A percentile compares a stretch with the other conserved stretches of the same genome.
Evolutionary conservation across 2,888 invertebrate species (phyloP).

Genomic region (Marasmarcha lunaedactyla): DNA sequence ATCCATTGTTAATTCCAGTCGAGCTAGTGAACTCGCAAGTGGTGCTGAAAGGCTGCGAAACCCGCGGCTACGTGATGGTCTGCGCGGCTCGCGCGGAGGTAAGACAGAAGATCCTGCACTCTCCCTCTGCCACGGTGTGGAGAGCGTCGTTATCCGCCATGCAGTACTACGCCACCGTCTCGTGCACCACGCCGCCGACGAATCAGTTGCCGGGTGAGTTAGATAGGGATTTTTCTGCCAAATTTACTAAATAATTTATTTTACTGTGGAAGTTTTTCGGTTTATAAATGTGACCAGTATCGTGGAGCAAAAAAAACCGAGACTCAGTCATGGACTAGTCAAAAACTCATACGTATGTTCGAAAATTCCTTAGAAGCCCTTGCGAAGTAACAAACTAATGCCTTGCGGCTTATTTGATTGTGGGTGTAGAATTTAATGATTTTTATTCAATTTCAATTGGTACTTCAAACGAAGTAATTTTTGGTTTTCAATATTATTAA

Average conservation of each 20-base stretch:
- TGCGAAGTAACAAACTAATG: too few relatives aligned
- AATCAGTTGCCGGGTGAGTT: constrained; percentile 72
- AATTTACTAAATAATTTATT: too few relatives aligned
- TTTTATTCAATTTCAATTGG: too few relatives aligned
- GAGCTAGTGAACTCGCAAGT: constrained; percentile 94
- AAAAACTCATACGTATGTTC: too few relatives aligned
- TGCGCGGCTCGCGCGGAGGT: constrained; percentile 97
- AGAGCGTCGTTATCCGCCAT: constrained; percentile 91
- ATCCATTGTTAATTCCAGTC: too few relatives aligned
- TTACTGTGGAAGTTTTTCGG: too few relatives aligned
- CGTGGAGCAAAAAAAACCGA: neutral
- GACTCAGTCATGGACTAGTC: neutral
- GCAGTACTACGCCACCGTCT: constrained; percentile 99
- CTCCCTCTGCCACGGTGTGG: constrained; percentile 90
- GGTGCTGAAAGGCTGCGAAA: constrained; percentile 95
- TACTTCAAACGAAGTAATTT: too few relatives aligned
- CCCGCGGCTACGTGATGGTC: constrained; percentile 95
- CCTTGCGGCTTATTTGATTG: too few relatives aligned
- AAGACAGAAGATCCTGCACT: constrained; percentile 89
- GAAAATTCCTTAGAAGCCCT: too few relatives aligned
- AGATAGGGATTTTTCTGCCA: too few relatives aligned
- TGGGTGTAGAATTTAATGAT: too few relatives aligned
- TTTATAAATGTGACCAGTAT: neutral
- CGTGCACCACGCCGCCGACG: constrained; percentile 74
- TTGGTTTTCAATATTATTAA: too few relatives aligned